phyloP scores from a whole-genome alignment of 2,113 vertebrate species.

The Myxocyprinus asiaticus region DNA sequence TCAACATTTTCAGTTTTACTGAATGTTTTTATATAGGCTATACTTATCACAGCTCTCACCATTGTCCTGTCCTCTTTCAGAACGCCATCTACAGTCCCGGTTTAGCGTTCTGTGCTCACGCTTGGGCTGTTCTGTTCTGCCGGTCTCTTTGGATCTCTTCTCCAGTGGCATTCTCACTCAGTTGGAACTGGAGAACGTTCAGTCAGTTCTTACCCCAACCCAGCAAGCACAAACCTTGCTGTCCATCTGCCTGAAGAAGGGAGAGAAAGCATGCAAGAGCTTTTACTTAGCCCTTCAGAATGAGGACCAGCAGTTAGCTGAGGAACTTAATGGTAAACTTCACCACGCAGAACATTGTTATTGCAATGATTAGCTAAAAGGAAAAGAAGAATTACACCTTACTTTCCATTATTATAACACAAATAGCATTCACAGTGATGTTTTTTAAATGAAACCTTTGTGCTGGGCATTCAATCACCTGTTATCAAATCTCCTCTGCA shows the following conservation, averaged over 20 bases:
- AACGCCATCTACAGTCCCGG: slow-evolving; percentile 50
- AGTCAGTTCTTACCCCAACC: slow-evolving; percentile 51
- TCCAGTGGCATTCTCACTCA: slow-evolving; percentile 58
- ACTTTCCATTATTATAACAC: too few relatives aligned
- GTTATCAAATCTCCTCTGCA: background rate
- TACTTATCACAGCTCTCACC: too few relatives aligned
- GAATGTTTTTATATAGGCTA: too few relatives aligned
- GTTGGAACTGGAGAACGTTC: slow-evolving; percentile 60
- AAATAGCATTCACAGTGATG: too few relatives aligned
- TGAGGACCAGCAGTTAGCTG: slow-evolving; percentile 57
- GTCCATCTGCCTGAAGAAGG: slow-evolving; percentile 59
- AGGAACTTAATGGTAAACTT: slow-evolving; percentile 52
- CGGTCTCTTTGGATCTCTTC: slow-evolving; percentile 59
- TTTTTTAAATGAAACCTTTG: too few relatives aligned
- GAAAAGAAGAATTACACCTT: too few relatives aligned
- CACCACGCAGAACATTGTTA: too few relatives aligned
- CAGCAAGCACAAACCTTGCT: slow-evolving; percentile 57
- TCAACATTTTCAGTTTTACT: too few relatives aligned
- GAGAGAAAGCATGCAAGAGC: slow-evolving; percentile 58
- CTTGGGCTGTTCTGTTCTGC: slow-evolving; percentile 55
- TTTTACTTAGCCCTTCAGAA: slow-evolving; percentile 57
- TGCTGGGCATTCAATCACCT: background rate
- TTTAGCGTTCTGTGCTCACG: slow-evolving; percentile 56
- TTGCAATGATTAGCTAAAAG: too few relatives aligned
- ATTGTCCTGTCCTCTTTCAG: slow-evolving; percentile 29